Percentiles rank a stretch among this genome's conserved stretches.
Evolutionary conservation across 2,113 vertebrate species (phyloP).

Genomic region (Psilopogon haemacephalus): DNA sequence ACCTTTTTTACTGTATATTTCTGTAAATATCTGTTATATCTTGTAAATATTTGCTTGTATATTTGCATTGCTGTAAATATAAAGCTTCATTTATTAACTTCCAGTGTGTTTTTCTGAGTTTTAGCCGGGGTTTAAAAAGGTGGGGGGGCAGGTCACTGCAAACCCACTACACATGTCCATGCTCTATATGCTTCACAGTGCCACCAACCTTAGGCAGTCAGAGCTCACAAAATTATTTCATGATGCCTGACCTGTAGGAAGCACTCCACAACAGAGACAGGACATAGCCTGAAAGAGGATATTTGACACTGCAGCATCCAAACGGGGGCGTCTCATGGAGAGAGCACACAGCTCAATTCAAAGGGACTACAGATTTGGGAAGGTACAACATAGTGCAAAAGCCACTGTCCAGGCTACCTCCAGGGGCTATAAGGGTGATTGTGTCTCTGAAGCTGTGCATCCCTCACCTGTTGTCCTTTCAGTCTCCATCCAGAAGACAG

Average conservation of each 20-base stretch:
- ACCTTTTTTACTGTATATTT: too few relatives aligned
- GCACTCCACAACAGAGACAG: neutral
- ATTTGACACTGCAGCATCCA: neutral
- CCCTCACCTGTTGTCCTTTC: neutral
- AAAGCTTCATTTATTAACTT: too few relatives aligned
- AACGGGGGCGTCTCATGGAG: neutral
- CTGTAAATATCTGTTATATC: too few relatives aligned
- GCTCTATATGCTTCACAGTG: neutral
- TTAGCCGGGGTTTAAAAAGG: too few relatives aligned
- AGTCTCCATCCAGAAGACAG: neutral
- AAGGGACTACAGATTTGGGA: neutral
- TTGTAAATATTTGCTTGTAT: too few relatives aligned
- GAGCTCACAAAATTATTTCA: neutral
- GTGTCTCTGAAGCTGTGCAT: fast-evolving
- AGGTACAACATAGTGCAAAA: neutral
- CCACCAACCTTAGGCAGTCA: neutral
- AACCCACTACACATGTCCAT: too few relatives aligned
- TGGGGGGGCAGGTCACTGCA: too few relatives aligned
- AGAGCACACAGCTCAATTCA: neutral
- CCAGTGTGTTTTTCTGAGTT: too few relatives aligned
- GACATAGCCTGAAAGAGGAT: neutral
- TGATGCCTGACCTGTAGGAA: fast-evolving
- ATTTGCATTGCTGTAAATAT: too few relatives aligned
- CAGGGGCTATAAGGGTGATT: neutral
- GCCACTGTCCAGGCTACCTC: neutral